Evolutionary conservation across 2,888 invertebrate genomes (phyloP), one percentile per base, ranked within the genome.

Genomic region (Leptinotarsa peninsularis): DNA sequence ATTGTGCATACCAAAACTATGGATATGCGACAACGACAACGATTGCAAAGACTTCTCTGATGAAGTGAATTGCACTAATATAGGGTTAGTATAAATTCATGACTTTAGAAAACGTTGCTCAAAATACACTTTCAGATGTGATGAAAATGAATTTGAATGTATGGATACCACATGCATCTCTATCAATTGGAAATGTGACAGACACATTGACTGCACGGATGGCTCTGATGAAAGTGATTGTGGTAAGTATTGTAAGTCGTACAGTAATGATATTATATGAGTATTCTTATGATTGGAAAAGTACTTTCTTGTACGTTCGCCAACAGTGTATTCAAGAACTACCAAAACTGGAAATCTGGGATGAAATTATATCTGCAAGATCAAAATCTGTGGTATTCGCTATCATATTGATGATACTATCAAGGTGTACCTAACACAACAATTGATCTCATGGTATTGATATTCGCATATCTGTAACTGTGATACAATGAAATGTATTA

Each of bases 21-120:
- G 94, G 94, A 89, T 93, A 5, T 96, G 95, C 85, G 95, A 95
- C 83, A 88, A 88, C 76, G 95, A 95, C 84, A 93, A 94, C 85
- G 95, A 96, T 86, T 96, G 95, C 84, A 92, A 92, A 71, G 95
- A 95, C 84, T 93, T 91, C 84, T 93, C 94, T 0, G 95, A 96
- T 82, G 95, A 96, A 86, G 85, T 89, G 23, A 93, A 94, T 88
- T 95, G 95, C 86, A 93, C 93, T 23, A 91, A 91, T 84, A 90
- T 89, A 77, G 91, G 90, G 93, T 93, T 84, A 92, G 92, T 90
- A 79, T 52, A 10, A 60, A n/a, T 4, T 66, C 18, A 50, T 50
- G 21, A 13, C 4, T 1, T 67, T 50, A 18, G 15, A 54, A 18
- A 54, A 54, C 5, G 18, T 54, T 54, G n/a, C 54, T 54, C 50